These are phyloP conservation scores for Diaprepes abbreviatus DNA, from an alignment of 2,888 invertebrate genomes.

Conservation along the genomic window DNA sequence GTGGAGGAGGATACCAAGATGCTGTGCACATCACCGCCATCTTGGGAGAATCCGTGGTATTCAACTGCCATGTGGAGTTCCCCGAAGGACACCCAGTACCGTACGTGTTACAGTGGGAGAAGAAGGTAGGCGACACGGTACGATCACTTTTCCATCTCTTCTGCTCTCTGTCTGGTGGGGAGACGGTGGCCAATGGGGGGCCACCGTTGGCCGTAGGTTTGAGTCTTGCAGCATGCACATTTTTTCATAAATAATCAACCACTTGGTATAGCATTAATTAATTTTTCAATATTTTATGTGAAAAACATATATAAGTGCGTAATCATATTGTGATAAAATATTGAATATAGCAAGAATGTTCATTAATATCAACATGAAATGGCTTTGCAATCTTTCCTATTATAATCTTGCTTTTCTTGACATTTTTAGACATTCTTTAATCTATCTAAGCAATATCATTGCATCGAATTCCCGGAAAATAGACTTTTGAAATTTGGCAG, in stretches of 20 bases:
- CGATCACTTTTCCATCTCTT: conserved; percentile 69
- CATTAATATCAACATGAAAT: too few species aligned
- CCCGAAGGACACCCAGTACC: conserved; percentile 96
- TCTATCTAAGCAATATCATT: too few species aligned
- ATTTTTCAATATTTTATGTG: too few species aligned
- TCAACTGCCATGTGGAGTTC: conserved; percentile 98
- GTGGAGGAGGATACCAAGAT: conserved; percentile 79
- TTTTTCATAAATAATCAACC: conserved; percentile 7
- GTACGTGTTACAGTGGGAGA: conserved; percentile 99
- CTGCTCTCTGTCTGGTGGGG: conserved; percentile 66
- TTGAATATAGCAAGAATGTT: too few species aligned
- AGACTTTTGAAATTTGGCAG: too few species aligned
- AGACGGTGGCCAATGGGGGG: conserved; percentile 5
- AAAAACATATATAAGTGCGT: too few species aligned
- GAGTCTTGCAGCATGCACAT: conserved; percentile 17
- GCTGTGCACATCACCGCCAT: conserved; percentile 97
- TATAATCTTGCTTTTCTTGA: too few species aligned
- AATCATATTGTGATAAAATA: too few species aligned
- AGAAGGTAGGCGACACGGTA: conserved; percentile 98
- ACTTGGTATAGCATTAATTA: too few species aligned
- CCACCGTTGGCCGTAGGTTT: conserved; percentile 35
- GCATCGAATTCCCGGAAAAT: too few species aligned
- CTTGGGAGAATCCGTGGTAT: conserved; percentile 96
- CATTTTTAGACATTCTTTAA: too few species aligned
- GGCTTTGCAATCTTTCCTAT: too few species aligned